These are phyloP conservation scores for Halichoeres trimaculatus DNA, from an alignment of 2,113 vertebrate species.

Conservation along the genomic window DNA sequence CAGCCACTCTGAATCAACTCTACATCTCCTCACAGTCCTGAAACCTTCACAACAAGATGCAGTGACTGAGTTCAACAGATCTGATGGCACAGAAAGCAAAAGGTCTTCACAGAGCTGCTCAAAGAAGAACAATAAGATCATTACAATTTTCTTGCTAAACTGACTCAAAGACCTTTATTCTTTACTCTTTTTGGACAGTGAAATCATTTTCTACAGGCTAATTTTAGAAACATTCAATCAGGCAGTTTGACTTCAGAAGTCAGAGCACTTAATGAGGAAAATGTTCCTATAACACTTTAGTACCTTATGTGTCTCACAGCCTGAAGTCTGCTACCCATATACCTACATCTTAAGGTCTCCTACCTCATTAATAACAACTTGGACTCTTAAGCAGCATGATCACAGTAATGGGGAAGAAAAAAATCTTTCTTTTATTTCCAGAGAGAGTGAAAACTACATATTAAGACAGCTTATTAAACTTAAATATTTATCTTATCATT, in stretches of 20 bases:
- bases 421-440: too few relatives aligned
- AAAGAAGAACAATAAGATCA: not conserved
- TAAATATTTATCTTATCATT: too few relatives aligned
- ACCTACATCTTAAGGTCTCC: not conserved
- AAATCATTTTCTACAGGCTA: constrained; percentile 25
- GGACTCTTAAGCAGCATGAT: not conserved
- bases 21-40: constrained; percentile 35
- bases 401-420: too few relatives aligned
- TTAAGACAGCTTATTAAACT: too few relatives aligned
- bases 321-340: not conserved
- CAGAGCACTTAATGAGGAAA: not conserved
- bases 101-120: constrained; percentile 15
- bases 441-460: too few relatives aligned
- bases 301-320: not conserved
- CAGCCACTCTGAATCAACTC: constrained; percentile 47
- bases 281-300: constrained; percentile 1
- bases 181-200: not conserved
- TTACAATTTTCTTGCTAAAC: constrained; percentile 3
- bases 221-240: constrained; percentile 26
- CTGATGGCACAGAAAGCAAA: constrained; percentile 1
- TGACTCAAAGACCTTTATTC: constrained; percentile 8
- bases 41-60: constrained; percentile 22
- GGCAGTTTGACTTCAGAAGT: constrained; percentile 1
- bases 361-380: not conserved
- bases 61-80: constrained; percentile 27